Base-by-base conservation (phyloP, 1,140 invertebrate species). In the Cydia fagiglandana region DNA sequence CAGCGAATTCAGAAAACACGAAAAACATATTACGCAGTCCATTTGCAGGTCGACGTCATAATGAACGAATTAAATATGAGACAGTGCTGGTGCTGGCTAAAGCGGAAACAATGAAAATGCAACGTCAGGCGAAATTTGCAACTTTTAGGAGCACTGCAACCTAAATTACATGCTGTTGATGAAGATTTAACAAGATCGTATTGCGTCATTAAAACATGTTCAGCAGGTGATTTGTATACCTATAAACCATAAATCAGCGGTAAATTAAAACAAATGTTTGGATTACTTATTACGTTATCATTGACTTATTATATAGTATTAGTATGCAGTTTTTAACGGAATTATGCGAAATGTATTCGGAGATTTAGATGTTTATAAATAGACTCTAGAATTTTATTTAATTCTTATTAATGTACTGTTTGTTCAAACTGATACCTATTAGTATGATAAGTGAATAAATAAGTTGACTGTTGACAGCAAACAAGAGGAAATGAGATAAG, bases 11-110 rank as follows among this genome's bases (percentile, higher is more conserved):
- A 6, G 20, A 61, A 61, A 61, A 61, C 56, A 61, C 56, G 56
- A 24, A 61, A 70, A 30, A 66, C 34, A 20, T 38, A 70, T 70
- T 70, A 70, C 66, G 34, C 66, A 70, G 66, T 70, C 34, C 66
- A 17, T 41, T 70, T 70, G 9, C n/a, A 70, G 61, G 15, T 15
- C 30, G 15, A 70, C 66, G 66, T 38, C 66, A 70, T 70, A 41
- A 70, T 70, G 66, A 41, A n/a, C 30, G 28, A 12, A 70, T 45
- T n/a, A 70, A 41, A 70, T 70, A 45, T 45, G 66, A 30, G 64
- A 64, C 28, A 68, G 12, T 64, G 61, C 13, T n/a, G n/a, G n/a
- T n/a, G n/a, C n/a, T 7, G 64, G 64, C 7, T 3, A 2, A 2
- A 2, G 7, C 6, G 2, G 17, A 70, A 41, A 38, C 66, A 70